Evolutionary conservation across 2,888 invertebrate species (phyloP).

Genomic region (Eledone cirrhosa): DNA sequence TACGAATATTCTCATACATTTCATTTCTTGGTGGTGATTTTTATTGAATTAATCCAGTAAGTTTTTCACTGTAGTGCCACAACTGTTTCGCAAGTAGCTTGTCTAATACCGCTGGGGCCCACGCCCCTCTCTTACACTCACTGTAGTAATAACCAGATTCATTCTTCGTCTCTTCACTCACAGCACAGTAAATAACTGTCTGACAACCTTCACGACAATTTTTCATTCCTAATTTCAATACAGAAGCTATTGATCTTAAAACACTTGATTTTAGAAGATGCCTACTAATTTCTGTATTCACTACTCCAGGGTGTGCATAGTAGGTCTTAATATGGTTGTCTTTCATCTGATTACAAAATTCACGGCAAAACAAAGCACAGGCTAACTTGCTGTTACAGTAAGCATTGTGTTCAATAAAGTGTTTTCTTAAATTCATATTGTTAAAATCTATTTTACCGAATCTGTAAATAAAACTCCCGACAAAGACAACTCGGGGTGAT

Average conservation of each 20-base stretch:
- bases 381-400: slow-evolving; percentile 65
- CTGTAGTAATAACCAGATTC: slow-evolving; percentile 80
- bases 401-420: slow-evolving; percentile 47
- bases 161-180: slow-evolving; percentile 72
- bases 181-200: slow-evolving; percentile 58
- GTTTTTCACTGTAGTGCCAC: slow-evolving; percentile 80
- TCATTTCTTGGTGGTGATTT: too few species aligned
- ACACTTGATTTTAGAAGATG: slow-evolving; percentile 42
- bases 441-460: slow-evolving; percentile 52
- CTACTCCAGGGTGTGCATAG: slow-evolving; percentile 64
- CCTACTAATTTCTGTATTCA: slow-evolving; percentile 57
- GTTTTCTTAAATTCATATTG: slow-evolving; percentile 46
- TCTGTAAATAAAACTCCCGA: slow-evolving; percentile 90
- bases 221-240: slow-evolving; percentile 43
- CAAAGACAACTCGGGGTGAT: slow-evolving; percentile 79
- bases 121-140: slow-evolving; percentile 74
- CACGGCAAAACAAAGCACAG: slow-evolving; percentile 60
- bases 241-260: slow-evolving; percentile 38
- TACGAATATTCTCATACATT: too few species aligned
- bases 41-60: slow-evolving; percentile 71
- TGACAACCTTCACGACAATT: slow-evolving; percentile 57
- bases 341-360: slow-evolving; percentile 52
- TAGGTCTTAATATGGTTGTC: slow-evolving; percentile 55
- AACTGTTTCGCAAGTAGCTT: slow-evolving; percentile 74
- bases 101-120: slow-evolving; percentile 73